A percentile compares a stretch with the other conserved stretches of the same genome.
Conservation (phyloP, 2,888 invertebrate genomes). For the Ephialtes manifestator region DNA sequence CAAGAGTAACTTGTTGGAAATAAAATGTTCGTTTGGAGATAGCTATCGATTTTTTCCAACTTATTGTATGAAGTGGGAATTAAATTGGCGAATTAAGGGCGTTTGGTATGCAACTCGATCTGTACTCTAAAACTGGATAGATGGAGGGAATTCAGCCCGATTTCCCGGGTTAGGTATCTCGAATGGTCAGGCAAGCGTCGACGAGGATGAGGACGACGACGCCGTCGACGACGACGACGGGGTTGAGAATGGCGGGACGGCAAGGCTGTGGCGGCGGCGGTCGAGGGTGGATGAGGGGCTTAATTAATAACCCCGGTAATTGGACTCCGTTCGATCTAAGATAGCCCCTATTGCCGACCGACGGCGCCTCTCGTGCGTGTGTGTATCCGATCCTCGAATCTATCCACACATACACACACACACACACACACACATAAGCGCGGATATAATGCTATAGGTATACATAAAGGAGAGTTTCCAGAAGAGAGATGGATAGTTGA, state of each 20-base stretch:
- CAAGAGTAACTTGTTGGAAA: neutral
- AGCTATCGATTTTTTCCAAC: neutral
- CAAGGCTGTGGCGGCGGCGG: constrained; percentile 40
- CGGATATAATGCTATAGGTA: constrained; percentile 30
- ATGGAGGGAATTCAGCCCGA: constrained; percentile 61
- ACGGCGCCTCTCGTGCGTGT: constrained; percentile 53
- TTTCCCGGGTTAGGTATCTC: constrained; percentile 69
- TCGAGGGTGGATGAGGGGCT: constrained; percentile 75
- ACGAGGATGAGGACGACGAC: constrained; percentile 41
- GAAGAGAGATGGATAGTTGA: constrained; percentile 57
- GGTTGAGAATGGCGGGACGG: constrained; percentile 67
- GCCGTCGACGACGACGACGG: constrained; percentile 51
- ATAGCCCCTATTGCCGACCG: constrained; percentile 76
- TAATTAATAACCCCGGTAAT: constrained; percentile 84
- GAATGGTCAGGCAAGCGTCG: constrained; percentile 72
- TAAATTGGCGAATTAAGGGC: constrained; percentile 47
- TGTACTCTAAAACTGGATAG: constrained; percentile 30
- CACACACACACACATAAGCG: constrained; percentile 10
- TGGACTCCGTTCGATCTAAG: constrained; percentile 84
- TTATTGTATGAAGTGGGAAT: constrained; percentile 12
- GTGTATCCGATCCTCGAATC: constrained; percentile 59
- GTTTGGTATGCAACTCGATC: constrained; percentile 19
- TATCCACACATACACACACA: constrained; percentile 23
- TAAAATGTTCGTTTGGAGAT: neutral
- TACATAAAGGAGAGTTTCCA: constrained; percentile 51